Evolutionary conservation across 2,113 vertebrate genomes (phyloP), one percentile per base, ranked within the genome.

Genomic region (Archilochus colubris): DNA sequence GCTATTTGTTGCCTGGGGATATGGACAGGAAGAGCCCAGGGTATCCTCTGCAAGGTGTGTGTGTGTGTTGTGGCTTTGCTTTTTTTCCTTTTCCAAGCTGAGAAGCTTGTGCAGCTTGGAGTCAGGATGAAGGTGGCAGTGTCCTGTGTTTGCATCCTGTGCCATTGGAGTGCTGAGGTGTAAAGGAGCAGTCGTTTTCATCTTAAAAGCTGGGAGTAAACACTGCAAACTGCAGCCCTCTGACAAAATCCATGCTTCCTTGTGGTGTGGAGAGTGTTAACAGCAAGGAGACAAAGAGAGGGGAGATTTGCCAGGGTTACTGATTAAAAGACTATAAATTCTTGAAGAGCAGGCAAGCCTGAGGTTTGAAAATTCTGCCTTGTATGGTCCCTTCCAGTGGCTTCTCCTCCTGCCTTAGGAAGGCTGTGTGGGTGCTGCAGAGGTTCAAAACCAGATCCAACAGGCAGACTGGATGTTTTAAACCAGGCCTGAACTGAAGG

Each of bases 31-130:
- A 53, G 17, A 80, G 10, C 23, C 20, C 31, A 10, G 31, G 23
- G 23, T 24, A 31, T 25, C 25, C 43, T 64, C 44, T n/a, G 33
- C 0, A 0, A n/a, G 20, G 19, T 0, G 5, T 0, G 21, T 33
- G 48, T 78, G 21, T 33, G 48, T 78, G 66, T 40, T 3, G 0
- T 4, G 38, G 59, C 30, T 48, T 63, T 8, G 20, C 22, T 68
- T 15, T 25, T 19, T 7, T 0, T 15, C 54, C 27, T 12, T 40
- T 33, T 36, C 24, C 36, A 36, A 28, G 61, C 38, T 48, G 57
- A 59, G 48, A 61, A 21, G 22, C 17, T 23, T 30, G 38, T 67
- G 43, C 14, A 43, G 64, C 59, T 61, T 0, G 0, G 31, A 86
- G 36, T 48, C 38, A 10, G 25, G 48, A 6, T 11, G 28, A 11